phyloP scores from a whole-genome alignment of 2,797 vertebrate genomes.

The Rhadinocentrus ornatus region DNA sequence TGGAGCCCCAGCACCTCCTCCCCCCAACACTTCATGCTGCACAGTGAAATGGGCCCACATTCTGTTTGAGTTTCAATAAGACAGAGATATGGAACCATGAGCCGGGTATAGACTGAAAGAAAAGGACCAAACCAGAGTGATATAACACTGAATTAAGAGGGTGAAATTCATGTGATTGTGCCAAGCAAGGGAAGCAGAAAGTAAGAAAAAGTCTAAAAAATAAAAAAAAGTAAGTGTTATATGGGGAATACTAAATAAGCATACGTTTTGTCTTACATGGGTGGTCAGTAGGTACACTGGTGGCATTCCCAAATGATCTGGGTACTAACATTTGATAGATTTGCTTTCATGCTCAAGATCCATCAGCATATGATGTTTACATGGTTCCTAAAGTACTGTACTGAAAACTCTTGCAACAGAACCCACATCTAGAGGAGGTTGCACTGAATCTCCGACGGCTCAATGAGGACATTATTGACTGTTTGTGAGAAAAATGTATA shows the following conservation, averaged over 20 bases:
- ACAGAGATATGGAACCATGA: conserved; percentile 60
- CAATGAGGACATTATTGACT: conserved; percentile 6
- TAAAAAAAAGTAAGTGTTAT: conserved; percentile 6
- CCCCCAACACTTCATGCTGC: conserved; percentile 63
- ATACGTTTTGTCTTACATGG: conserved; percentile 19
- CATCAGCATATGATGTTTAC: conserved; percentile 19
- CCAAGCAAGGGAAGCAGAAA: neutral
- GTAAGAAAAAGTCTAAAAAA: neutral
- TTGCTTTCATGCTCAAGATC: conserved; percentile 27
- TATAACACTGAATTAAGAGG: conserved; percentile 31
- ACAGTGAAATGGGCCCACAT: conserved; percentile 63
- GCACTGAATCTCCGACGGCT: conserved; percentile 2
- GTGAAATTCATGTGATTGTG: conserved; percentile 36
- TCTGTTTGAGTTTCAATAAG: conserved; percentile 70
- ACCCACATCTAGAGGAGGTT: neutral
- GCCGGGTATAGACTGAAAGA: conserved; percentile 48
- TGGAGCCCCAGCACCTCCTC: conserved; percentile 47
- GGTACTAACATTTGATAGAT: conserved; percentile 55
- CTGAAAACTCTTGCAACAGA: conserved; percentile 19
- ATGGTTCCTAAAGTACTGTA: conserved; percentile 34
- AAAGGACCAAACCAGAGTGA: conserved; percentile 16
- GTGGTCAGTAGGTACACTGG: conserved; percentile 25
- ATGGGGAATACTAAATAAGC: conserved; percentile 19
- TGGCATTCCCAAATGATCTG: conserved; percentile 10
- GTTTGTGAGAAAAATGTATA: neutral